Percentiles rank a stretch among this genome's conserved stretches.
Evolutionary conservation across 2,888 invertebrate species (phyloP).

Genomic region (Drosophila prostipennis): DNA sequence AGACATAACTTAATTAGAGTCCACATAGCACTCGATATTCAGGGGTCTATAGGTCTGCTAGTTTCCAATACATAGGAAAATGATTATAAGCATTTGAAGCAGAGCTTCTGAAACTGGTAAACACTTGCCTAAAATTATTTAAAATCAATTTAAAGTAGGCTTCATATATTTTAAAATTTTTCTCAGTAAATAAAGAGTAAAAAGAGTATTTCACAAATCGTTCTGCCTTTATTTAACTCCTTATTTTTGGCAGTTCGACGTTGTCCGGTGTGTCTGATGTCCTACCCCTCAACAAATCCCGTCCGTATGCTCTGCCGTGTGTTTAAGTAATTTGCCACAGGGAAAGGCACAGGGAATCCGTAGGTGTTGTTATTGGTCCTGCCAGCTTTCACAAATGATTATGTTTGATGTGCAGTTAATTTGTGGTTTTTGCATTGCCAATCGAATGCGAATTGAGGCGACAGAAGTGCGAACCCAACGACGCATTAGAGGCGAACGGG

Average conservation of each 20-base stretch:
- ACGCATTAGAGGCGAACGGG: conserved; percentile 62
- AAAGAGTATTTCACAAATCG: conserved; percentile 10
- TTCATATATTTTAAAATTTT: too few species aligned
- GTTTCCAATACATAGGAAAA: too few species aligned
- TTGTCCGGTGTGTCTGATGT: conserved; percentile 24
- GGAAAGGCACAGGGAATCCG: conserved; percentile 6
- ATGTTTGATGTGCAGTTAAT: conserved; percentile 83
- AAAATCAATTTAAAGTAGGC: too few species aligned
- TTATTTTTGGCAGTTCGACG: conserved; percentile 9
- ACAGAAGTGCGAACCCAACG: conserved; percentile 63
- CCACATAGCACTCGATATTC: too few species aligned
- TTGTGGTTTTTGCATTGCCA: conserved; percentile 66
- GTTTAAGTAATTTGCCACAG: conserved; percentile 75
- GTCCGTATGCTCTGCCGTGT: conserved; percentile 54
- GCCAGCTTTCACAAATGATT: conserved; percentile 82
- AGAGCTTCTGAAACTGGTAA: too few species aligned
- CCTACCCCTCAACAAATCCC: conserved; percentile 38
- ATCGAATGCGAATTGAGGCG: conserved; percentile 35
- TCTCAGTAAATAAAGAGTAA: not conserved
- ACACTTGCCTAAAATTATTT: too few species aligned
- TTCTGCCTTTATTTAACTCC: too few species aligned
- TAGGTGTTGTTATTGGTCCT: conserved; percentile 45
- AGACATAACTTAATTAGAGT: not conserved
- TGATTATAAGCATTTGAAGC: too few species aligned
- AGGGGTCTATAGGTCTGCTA: too few species aligned